phyloP scores from a whole-genome alignment of 2,888 invertebrate genomes.

The Notocelia uddmanniana region DNA sequence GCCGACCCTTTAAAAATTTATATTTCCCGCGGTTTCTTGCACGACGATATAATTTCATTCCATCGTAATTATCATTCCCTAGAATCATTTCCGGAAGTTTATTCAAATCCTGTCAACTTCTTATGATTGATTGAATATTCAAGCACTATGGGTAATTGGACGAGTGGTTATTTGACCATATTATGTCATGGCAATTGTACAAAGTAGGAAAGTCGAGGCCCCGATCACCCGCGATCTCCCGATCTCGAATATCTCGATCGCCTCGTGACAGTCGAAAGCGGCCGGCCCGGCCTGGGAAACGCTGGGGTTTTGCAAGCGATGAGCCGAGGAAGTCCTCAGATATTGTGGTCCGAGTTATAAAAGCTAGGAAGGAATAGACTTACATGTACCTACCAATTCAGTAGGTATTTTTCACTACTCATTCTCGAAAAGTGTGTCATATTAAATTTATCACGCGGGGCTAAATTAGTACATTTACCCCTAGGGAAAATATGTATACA shows the following conservation, averaged over 20 bases:
- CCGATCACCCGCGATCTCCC: slow-evolving; percentile 56
- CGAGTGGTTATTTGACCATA: neutral
- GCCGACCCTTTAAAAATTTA: no score
- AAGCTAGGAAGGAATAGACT: neutral
- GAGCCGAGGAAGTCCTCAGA: slow-evolving; percentile 57
- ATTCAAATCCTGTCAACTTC: neutral
- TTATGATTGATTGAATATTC: neutral
- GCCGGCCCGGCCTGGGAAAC: slow-evolving; percentile 62
- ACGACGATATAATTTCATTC: no score
- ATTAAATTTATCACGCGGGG: no score
- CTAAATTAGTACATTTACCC: no score
- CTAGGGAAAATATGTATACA: no score
- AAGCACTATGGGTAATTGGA: neutral
- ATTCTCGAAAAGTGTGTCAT: no score
- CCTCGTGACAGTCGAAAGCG: slow-evolving; percentile 59
- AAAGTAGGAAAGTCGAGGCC: slow-evolving; percentile 28
- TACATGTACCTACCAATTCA: no score
- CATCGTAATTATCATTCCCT: no score
- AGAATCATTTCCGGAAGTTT: neutral
- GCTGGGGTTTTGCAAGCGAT: slow-evolving; percentile 58
- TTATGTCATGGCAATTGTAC: slow-evolving; percentile 20
- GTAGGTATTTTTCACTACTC: no score
- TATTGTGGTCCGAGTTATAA: slow-evolving; percentile 7
- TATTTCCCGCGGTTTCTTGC: no score
- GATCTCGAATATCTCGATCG: slow-evolving; percentile 48